Evolutionary conservation across 1,140 invertebrate genomes (phyloP).

Genomic region (Macrotrachela quadricornifera): DNA sequence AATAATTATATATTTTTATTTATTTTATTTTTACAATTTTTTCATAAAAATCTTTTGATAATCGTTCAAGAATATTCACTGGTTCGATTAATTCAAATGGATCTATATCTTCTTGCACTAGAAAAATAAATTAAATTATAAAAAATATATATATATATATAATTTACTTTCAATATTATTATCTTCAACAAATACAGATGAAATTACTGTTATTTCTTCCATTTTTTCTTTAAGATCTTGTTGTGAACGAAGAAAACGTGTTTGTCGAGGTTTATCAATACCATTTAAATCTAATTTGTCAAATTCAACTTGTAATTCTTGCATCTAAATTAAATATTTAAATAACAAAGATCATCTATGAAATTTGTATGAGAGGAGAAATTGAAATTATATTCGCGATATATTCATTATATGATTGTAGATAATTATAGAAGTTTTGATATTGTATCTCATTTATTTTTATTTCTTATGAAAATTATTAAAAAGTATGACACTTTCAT

Average conservation of each 20-base stretch:
- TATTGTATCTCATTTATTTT: too few species aligned
- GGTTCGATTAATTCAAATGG: conserved; percentile 54
- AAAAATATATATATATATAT: neutral
- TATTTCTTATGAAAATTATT: too few species aligned
- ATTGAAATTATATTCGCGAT: too few species aligned
- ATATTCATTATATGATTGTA: too few species aligned
- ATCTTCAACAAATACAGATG: conserved; percentile 15
- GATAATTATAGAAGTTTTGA: too few species aligned
- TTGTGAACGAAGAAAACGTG: conserved; percentile 63
- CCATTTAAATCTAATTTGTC: conserved; percentile 37
- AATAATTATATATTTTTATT: neutral
- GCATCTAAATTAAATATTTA: neutral
- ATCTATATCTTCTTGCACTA: neutral
- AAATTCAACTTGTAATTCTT: conserved; percentile 68
- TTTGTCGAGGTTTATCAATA: conserved; percentile 45
- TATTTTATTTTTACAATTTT: conserved; percentile 33
- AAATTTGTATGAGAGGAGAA: too few species aligned
- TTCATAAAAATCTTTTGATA: conserved; percentile 86
- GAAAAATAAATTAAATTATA: neutral
- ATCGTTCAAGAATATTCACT: conserved; percentile 68
- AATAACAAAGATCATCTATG: conserved; percentile 4
- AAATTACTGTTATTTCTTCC: conserved; percentile 37
- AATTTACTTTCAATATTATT: conserved; percentile 15
- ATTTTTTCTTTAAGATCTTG: conserved; percentile 41
- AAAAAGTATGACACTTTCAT: too few species aligned